Conservation (phyloP, 2,113 vertebrate genomes). For the Hassar affinis region DNA sequence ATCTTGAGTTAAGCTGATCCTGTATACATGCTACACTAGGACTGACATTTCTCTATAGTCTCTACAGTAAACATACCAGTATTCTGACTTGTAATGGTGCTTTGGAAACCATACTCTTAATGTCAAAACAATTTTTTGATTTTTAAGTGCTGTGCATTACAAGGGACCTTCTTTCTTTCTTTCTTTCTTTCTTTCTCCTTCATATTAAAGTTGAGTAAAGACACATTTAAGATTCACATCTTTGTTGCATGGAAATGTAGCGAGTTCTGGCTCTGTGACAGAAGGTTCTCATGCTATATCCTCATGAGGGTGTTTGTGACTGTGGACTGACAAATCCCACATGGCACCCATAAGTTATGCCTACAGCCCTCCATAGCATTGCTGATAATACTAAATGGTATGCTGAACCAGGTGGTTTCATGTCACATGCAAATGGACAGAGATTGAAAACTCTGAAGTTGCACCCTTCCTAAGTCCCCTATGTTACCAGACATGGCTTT, state of each 20-base stretch:
- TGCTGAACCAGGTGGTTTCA: constrained; percentile 41
- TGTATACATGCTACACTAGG: constrained; percentile 33
- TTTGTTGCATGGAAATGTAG: neutral
- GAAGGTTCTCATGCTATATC: neutral
- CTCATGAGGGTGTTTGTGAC: constrained; percentile 67
- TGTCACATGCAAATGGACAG: neutral
- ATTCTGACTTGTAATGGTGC: neutral
- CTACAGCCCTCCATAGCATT: constrained; percentile 49
- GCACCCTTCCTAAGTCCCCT: constrained; percentile 57
- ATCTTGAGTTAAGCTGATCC: constrained; percentile 41
- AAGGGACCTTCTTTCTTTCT: neutral
- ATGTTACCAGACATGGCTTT: constrained; percentile 52
- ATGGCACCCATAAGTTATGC: constrained; percentile 49
- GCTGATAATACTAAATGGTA: constrained; percentile 46
- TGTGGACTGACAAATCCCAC: constrained; percentile 45
- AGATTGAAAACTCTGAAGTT: constrained; percentile 25
- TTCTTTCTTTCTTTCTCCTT: neutral
- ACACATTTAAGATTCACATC: neutral
- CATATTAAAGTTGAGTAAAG: neutral
- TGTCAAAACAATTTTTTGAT: constrained; percentile 25
- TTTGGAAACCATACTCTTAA: constrained; percentile 18
- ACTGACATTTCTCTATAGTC: constrained; percentile 39
- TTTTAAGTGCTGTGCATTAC: constrained; percentile 4
- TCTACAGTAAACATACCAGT: constrained; percentile 56
- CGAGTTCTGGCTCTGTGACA: neutral